Evolutionary conservation across 2,888 invertebrate genomes (phyloP).

Genomic region (Dynastes maya): DNA sequence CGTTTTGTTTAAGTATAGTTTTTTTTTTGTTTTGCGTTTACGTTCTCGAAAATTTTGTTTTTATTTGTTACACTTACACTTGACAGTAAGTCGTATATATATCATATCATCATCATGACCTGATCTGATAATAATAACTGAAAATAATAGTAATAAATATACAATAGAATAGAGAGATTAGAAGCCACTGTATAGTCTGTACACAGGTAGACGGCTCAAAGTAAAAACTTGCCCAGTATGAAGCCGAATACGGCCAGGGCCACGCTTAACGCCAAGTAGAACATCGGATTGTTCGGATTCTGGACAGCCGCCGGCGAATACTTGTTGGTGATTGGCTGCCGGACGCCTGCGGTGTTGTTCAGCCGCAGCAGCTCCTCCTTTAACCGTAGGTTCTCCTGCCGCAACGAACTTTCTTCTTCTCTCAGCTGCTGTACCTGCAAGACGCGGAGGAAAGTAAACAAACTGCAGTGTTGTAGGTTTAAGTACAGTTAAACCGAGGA

Average conservation of each 20-base stretch:
- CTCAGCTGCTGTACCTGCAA: conserved; percentile 81
- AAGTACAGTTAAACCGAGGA: too few species aligned
- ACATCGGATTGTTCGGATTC: conserved; percentile 75
- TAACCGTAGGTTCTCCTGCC: conserved; percentile 89
- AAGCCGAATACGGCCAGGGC: conserved; percentile 82
- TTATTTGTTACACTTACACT: conserved; percentile 62
- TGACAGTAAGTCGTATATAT: conserved; percentile 51
- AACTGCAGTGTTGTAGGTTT: too few species aligned
- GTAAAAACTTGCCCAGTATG: conserved; percentile 86
- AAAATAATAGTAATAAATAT: conserved; percentile 66
- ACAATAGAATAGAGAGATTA: conserved; percentile 64
- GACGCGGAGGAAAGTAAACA: conserved; percentile 21
- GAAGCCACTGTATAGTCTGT: conserved; percentile 59
- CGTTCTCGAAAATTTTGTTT: conserved; percentile 52
- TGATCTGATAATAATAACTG: conserved; percentile 44
- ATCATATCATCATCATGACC: conserved; percentile 33
- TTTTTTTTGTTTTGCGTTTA: conserved; percentile 16
- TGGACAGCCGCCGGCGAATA: conserved; percentile 74
- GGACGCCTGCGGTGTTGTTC: conserved; percentile 69
- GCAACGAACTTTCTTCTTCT: conserved; percentile 84
- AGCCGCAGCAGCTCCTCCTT: conserved; percentile 82
- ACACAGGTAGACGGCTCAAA: conserved; percentile 75
- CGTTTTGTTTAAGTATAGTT: not conserved
- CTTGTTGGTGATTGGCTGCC: conserved; percentile 65
- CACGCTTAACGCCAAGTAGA: conserved; percentile 79